Conservation (phyloP, 2,113 vertebrate species). For the Apteryx mantelli region DNA sequence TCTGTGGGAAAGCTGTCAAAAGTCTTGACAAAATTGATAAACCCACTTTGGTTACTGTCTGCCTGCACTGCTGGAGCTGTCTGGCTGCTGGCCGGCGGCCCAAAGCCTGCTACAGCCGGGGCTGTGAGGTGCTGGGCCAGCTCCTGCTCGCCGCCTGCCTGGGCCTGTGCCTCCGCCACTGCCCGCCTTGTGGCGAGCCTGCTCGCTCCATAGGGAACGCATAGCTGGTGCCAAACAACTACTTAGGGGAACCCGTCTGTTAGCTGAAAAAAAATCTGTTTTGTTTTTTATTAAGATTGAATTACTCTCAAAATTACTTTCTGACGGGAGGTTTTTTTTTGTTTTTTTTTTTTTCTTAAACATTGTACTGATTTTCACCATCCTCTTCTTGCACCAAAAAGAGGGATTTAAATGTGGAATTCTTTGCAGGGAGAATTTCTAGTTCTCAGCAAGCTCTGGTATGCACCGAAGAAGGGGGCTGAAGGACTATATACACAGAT, state of each 20-base stretch:
- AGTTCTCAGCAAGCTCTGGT: neutral
- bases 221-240: neutral
- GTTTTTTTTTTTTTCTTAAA: neutral
- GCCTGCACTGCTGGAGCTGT: neutral
- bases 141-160: neutral
- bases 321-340: neutral
- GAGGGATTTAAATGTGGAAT: neutral
- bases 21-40: neutral
- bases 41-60: neutral
- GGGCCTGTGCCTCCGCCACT: too few species aligned
- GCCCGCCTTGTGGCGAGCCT: too few species aligned
- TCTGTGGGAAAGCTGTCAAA: neutral
- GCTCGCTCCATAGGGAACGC: neutral
- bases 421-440: neutral
- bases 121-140: fast-evolving
- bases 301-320: neutral
- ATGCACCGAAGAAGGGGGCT: neutral
- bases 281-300: neutral
- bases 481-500: conserved; percentile 27
- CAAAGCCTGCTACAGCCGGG: fast-evolving
- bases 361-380: neutral
- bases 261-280: neutral
- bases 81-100: neutral
- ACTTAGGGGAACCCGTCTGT: fast-evolving
- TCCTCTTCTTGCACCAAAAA: neutral